Conservation (phyloP, 2,888 invertebrate genomes). For the Steinernema carpocapsae region DNA sequence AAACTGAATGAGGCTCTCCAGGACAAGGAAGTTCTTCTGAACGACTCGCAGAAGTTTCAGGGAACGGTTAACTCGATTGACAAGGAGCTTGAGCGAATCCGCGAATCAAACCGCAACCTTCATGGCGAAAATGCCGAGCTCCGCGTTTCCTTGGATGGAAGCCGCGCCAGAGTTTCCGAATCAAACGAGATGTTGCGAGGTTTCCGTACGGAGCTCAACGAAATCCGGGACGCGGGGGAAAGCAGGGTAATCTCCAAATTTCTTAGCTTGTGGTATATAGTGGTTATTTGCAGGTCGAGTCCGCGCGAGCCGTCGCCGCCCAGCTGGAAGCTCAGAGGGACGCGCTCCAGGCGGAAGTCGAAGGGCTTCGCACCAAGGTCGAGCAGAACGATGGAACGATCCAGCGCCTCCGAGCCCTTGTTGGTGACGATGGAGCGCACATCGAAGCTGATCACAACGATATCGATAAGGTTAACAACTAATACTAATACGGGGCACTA, state of each 20-base stretch:
- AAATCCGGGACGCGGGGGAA: constrained; percentile 28
- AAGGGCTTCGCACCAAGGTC: constrained; percentile 31
- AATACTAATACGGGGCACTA: no score
- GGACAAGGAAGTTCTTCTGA: constrained; percentile 52
- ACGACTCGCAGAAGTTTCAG: constrained; percentile 53
- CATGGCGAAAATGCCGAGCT: constrained; percentile 50
- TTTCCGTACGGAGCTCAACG: constrained; percentile 15
- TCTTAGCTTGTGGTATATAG: not conserved
- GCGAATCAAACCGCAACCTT: constrained; percentile 51
- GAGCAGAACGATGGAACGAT: constrained; percentile 5
- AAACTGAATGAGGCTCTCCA: constrained; percentile 51
- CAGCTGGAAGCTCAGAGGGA: constrained; percentile 47
- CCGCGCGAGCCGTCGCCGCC: constrained; percentile 37
- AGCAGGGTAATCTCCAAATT: constrained; percentile 11
- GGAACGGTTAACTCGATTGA: constrained; percentile 53
- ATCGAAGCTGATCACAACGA: constrained; percentile 26
- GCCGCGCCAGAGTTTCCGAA: constrained; percentile 16
- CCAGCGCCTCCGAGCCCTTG: constrained; percentile 13
- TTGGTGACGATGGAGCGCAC: constrained; percentile 36
- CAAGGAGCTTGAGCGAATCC: constrained; percentile 51
- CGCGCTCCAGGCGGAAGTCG: constrained; percentile 46
- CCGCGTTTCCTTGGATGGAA: constrained; percentile 39
- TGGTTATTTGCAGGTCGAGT: constrained; percentile 2
- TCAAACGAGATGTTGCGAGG: constrained; percentile 31
- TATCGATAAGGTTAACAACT: not conserved